phyloP scores from a whole-genome alignment of 2,888 invertebrate genomes.

The Xanthorhoe designata region DNA sequence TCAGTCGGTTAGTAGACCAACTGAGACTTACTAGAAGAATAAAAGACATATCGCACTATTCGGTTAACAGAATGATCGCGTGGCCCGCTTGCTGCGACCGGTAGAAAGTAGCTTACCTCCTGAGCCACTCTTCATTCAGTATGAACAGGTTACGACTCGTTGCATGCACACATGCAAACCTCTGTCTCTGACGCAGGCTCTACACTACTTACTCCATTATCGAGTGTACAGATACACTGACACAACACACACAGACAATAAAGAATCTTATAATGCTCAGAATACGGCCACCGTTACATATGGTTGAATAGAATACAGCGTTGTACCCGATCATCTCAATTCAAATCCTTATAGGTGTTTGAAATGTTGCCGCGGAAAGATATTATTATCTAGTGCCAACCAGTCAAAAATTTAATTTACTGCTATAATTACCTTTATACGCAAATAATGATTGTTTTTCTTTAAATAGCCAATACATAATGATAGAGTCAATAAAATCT shows the following conservation, averaged over 20 bases:
- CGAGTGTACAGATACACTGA: slow-evolving; percentile 21
- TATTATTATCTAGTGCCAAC: too few relatives aligned
- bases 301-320: too few relatives aligned
- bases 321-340: too few relatives aligned
- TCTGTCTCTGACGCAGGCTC: slow-evolving; percentile 43
- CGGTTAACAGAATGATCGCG: slow-evolving; percentile 64
- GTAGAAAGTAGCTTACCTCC: slow-evolving; percentile 84
- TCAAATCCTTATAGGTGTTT: too few relatives aligned
- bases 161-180: slow-evolving; percentile 62
- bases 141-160: slow-evolving; percentile 79
- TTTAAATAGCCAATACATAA: too few relatives aligned
- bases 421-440: background rate
- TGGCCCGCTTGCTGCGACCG: slow-evolving; percentile 61
- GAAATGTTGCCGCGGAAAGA: too few relatives aligned
- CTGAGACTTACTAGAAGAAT: slow-evolving; percentile 10
- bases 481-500: too few relatives aligned
- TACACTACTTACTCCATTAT: slow-evolving; percentile 44
- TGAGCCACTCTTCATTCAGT: slow-evolving; percentile 82
- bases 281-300: background rate
- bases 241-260: slow-evolving; percentile 50
- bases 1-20: too few relatives aligned
- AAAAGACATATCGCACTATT: slow-evolving; percentile 51
- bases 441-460: too few relatives aligned
- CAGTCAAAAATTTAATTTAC: background rate
- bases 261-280: slow-evolving; percentile 16